Evolutionary conservation across 2,888 invertebrate species (phyloP), one percentile per base, ranked within the genome.

Genomic region (Hypena proboscidalis): DNA sequence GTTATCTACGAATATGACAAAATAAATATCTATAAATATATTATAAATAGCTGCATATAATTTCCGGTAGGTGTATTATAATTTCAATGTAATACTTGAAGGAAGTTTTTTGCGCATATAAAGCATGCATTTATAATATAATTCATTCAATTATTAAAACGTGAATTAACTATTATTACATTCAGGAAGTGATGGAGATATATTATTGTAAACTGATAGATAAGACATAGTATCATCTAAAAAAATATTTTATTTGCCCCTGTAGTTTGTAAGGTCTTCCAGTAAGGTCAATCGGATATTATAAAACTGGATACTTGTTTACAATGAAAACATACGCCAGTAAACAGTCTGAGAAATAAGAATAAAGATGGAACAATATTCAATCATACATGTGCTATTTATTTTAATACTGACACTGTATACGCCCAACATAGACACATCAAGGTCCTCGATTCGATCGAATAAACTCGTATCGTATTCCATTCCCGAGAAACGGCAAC

Each of bases 201-300:
- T 11, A 8, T 37, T 13, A 21, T 11, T 3, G 4, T 21, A 7
- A 10, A 37, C 21, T 8, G 15, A 27, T 41, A 36, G 49, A 42
- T 30, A 56, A 55, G 48, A 65, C 46, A 22, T 23, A 8, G 7
- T 10, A 7, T 36, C 48, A 48, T 60, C 43, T 55, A 53, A 37
- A 59, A 22, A 21, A 7, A 29, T 40, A 46, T 47, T 58, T 66
- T 62, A 39, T 45, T 32, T 29, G 27, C 31, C 52, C 60, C 50
- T 55, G 68, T 70, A 67, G 61, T 59, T 46, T 34, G 60, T 58
- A 58, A 79, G 79, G 68, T 75, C 83, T 82, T 76, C 71, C 70
- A 52, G 61, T 75, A 70, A 88, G 89, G 89, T 85, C 86, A 77
- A 65, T 61, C 70, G 50, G 62, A 76, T 78, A 66, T 85, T 86